Base-by-base conservation (phyloP, 2,888 invertebrate species). In the Athalia circularis region DNA sequence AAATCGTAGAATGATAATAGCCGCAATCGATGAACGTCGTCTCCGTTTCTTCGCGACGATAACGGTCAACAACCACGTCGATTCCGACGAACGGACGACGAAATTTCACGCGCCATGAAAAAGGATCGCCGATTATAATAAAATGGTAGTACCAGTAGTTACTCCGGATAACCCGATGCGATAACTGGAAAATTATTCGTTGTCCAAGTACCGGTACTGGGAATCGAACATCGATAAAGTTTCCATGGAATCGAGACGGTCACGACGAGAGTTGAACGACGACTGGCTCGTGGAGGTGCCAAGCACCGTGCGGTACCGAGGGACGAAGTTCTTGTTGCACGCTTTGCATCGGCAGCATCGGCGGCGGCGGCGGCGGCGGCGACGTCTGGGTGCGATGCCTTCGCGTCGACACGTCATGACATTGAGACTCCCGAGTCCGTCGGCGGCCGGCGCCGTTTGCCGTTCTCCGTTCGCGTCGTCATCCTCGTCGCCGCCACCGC, bases 391-490 rank as follows among this genome's bases (percentile, higher is more conserved):
- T 67, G 74, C 78, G 74, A 78, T 78, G 74, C 72, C 62, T 78
- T 50, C 67, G 68, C 65, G 59, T 67, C 76, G 67, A 76, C 76
- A 79, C 79, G 77, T 79, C 77, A 68, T 77, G 79, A 78, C 79
- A 80, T 80, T 78, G 79, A 80, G 79, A 75, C 78, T 67, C 76
- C 64, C 67, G 72, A 57, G 78, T 81, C 64, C 81, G 72, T 70
- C 79, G 74, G 74, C 76, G 77, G 77, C 64, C 88, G 43, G 59
- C 57, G 52, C 54, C 67, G 65, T 13, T 64, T 43, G 50, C 43
- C 70, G 45, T 29, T 48, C 88, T n/a, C 47, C 50, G 65, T 45
- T 65, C 59, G 52, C 61, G 65, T 13, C 15, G 45, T 45, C 15
- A 43, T 64, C 65, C 54, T 29, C 64, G 52, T 65, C 15, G 9